phyloP scores from a whole-genome alignment of 2,888 invertebrate genomes.

The Caenorhabditis japonica region DNA sequence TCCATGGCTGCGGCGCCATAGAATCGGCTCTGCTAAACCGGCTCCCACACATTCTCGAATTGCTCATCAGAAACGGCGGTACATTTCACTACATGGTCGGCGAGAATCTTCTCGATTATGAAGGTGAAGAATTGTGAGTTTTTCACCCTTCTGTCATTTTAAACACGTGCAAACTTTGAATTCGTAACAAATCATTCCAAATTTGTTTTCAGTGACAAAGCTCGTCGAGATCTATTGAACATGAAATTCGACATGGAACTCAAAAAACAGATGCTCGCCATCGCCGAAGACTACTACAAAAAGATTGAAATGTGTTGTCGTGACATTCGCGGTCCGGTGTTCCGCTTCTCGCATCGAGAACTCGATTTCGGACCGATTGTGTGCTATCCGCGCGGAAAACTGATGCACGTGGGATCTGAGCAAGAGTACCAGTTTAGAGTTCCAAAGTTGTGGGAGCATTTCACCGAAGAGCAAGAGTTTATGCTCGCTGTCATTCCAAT shows the following conservation, averaged over 20 bases:
- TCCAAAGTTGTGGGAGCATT: slow-evolving; percentile 1
- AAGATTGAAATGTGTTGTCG: background rate
- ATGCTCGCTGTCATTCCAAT: slow-evolving; percentile 19
- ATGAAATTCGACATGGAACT: too few species aligned
- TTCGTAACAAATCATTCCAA: too few species aligned
- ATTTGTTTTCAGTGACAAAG: too few species aligned
- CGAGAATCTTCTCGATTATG: background rate
- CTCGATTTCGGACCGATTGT: slow-evolving; percentile 8
- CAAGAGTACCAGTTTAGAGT: slow-evolving; percentile 9
- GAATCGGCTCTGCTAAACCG: background rate
- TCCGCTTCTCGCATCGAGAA: background rate
- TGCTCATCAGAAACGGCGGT: slow-evolving; percentile 15
- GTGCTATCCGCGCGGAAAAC: slow-evolving; percentile 12
- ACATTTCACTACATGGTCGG: slow-evolving; percentile 6
- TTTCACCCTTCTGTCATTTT: too few species aligned
- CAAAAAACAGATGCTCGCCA: too few species aligned
- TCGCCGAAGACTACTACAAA: background rate
- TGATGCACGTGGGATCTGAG: background rate
- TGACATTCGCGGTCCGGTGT: background rate
- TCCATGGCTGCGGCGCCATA: background rate
- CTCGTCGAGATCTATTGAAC: too few species aligned
- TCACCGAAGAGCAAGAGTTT: background rate
- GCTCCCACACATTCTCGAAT: background rate
- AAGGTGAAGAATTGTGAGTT: too few species aligned
- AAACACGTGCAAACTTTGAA: too few species aligned